Conservation (phyloP, 2,888 invertebrate genomes). For the Tenthredo notha region DNA sequence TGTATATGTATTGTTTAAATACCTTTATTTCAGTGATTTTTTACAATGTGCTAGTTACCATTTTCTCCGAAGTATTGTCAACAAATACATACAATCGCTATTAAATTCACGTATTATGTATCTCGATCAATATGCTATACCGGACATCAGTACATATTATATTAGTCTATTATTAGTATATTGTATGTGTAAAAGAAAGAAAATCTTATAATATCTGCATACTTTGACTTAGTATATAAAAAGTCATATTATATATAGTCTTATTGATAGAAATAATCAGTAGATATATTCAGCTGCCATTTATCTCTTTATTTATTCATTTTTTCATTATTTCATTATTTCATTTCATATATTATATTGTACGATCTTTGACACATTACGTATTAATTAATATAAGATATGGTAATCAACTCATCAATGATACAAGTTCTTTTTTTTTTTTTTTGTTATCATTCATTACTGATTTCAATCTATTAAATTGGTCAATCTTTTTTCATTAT, state of each 20-base stretch:
- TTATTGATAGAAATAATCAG: slow-evolving; percentile 3
- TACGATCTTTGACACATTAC: neutral
- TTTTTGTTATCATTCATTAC: neutral
- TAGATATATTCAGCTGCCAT: slow-evolving; percentile 1
- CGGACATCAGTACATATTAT: neutral
- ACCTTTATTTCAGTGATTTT: slow-evolving; percentile 72
- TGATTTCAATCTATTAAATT: neutral
- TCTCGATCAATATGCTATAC: neutral
- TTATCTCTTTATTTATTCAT: neutral
- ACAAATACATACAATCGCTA: slow-evolving; percentile 67
- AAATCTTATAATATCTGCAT: neutral
- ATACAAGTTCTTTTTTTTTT: neutral
- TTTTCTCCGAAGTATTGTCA: slow-evolving; percentile 66
- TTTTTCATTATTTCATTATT: neutral
- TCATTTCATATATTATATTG: neutral
- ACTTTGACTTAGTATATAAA: neutral
- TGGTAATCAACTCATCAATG: neutral
- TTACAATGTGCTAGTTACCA: slow-evolving; percentile 68
- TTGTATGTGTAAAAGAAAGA: neutral
- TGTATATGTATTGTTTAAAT: slow-evolving; percentile 61
- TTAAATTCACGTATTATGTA: neutral
- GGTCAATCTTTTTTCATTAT: neutral
- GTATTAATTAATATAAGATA: neutral
- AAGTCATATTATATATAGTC: neutral
- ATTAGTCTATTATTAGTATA: neutral